Evolutionary conservation across 2,797 vertebrate genomes (phyloP), one percentile per base, ranked within the genome.

Genomic region (Falco concolor): DNA sequence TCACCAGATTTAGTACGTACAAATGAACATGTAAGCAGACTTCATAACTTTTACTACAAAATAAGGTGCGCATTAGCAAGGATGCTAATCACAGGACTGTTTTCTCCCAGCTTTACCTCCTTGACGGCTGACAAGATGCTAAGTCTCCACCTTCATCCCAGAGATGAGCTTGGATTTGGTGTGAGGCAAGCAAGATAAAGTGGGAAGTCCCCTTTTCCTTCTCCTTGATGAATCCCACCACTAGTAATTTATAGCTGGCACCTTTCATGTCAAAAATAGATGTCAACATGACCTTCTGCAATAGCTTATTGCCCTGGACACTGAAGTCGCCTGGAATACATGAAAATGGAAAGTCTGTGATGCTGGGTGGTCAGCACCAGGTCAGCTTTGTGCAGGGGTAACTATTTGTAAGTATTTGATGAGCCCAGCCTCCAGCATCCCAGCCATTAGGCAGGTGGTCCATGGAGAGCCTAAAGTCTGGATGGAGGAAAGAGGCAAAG

Each of bases 141-240:
- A 45, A 32, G 7, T 19, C 68, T 45, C 38, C 20, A 24, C 38
- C 16, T 54, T 56, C 36, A 23, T 5, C 28, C 22, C 42, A 38
- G 64, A 32, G 28, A 12, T 7, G 40, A 49, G 38, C 22, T 32
- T n/a, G 63, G 61, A 36, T 59, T 63, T 1, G 1, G 36, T 4
- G 42, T 21, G 27, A 84, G 53, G 28, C 36, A 59, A 65, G 22
- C 23, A 47, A 36, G 15, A 22, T 10, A 24, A 70, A 69, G 38
- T 7, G 34, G 40, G 73, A 49, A 47, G 12, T 38, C 74, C 32
- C 8, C 21, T 38, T 40, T 68, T 47, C 57, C 54, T 79, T 75
- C 17, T 60, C 80, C 36, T 38, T 2, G 0, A 1, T 0, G 4
- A 53, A 44, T 47, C 34, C 84, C 68, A 50, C 17, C 52, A 30